phyloP scores from a whole-genome alignment of 2,797 vertebrate species.

The Pseudochirops cupreus region DNA sequence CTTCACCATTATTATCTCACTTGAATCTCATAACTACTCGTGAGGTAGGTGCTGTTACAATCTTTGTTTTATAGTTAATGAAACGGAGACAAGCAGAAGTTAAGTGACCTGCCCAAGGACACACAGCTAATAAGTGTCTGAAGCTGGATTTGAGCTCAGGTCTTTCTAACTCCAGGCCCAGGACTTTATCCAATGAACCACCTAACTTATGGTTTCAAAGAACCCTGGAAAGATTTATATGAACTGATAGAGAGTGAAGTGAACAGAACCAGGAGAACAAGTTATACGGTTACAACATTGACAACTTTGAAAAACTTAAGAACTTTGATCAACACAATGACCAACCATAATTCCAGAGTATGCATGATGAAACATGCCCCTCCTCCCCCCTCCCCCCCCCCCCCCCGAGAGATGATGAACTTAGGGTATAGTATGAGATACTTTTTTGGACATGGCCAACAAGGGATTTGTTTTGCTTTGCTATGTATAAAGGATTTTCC shows the following conservation, averaged over 20 bases:
- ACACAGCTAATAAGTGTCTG: neutral
- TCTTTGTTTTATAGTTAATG: neutral
- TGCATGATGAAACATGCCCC: neutral
- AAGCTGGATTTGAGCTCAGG: neutral
- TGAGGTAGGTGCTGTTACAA: neutral
- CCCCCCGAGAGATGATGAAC: neutral
- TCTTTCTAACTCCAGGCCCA: neutral
- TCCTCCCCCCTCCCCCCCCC: too few species aligned
- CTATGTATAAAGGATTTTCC: neutral
- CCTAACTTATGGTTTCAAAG: neutral
- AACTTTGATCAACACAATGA: neutral
- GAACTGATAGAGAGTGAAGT: neutral
- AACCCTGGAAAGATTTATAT: neutral
- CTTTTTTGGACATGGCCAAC: neutral
- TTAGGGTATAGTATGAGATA: neutral
- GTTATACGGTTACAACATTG: neutral
- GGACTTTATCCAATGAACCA: neutral
- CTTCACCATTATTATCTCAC: neutral
- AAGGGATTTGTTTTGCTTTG: neutral
- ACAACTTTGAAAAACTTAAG: neutral
- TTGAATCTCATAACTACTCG: neutral
- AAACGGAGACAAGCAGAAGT: neutral
- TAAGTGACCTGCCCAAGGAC: conserved; percentile 12
- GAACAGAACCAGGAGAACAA: neutral
- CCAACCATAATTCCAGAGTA: neutral